Conservation (phyloP, 2,888 invertebrate genomes). For the Cerastoderma edule region DNA sequence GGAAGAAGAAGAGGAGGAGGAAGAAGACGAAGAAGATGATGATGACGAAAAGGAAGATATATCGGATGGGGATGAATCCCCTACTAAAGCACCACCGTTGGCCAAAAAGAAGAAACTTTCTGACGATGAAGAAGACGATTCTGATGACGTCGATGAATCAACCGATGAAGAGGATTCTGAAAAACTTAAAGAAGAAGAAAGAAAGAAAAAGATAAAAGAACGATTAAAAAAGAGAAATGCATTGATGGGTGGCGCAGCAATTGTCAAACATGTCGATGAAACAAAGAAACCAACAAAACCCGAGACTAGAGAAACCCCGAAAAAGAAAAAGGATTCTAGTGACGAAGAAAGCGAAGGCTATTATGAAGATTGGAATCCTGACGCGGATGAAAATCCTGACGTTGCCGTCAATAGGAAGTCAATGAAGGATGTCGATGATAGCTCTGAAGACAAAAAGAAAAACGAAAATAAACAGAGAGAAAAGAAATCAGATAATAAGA, state of each 20-base stretch:
- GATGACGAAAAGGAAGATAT: constrained; percentile 17
- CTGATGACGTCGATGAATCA: constrained; percentile 11
- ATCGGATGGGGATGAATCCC: constrained; percentile 8
- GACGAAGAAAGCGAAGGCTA: constrained; percentile 29
- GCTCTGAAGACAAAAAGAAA: constrained; percentile 6
- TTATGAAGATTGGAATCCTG: constrained; percentile 53
- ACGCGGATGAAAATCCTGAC: constrained; percentile 53
- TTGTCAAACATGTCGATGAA: constrained; percentile 13
- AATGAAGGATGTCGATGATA: constrained; percentile 5
- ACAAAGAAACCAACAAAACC: constrained; percentile 12
- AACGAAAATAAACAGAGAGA: background rate
- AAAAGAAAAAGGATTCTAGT: constrained; percentile 4
- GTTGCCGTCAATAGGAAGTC: constrained; percentile 30
- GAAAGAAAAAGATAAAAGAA: constrained; percentile 8
- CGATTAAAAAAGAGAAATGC: constrained; percentile 16
- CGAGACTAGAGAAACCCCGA: constrained; percentile 1
- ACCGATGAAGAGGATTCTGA: constrained; percentile 12
- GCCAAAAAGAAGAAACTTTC: constrained; percentile 18
- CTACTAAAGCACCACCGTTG: background rate
- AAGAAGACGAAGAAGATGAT: constrained; percentile 26
- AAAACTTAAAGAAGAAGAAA: constrained; percentile 8
- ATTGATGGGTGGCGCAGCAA: background rate
- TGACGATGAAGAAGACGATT: constrained; percentile 16
- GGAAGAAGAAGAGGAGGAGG: constrained; percentile 22
- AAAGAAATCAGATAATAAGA: background rate